Conservation (phyloP, 1,140 invertebrate genomes). For the Nautilus pompilius region DNA sequence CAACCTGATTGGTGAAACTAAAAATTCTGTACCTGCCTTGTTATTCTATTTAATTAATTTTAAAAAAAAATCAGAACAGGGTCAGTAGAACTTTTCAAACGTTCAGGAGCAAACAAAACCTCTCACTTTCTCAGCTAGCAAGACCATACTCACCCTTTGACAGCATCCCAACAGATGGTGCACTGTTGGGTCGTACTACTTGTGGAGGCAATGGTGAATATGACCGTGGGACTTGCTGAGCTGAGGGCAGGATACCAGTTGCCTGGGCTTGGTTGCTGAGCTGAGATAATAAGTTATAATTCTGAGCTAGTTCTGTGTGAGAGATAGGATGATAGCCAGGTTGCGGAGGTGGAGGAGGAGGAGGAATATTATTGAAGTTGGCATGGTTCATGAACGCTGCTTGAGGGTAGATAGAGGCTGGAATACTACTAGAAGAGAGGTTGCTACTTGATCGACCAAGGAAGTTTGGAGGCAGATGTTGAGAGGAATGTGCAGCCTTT, state of each 20-base stretch:
- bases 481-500: neutral
- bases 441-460: neutral
- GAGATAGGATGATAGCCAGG: no score
- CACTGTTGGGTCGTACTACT: slow-evolving; percentile 37
- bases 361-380: neutral
- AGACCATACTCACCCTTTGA: slow-evolving; percentile 19
- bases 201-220: slow-evolving; percentile 28
- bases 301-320: neutral
- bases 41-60: no score
- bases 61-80: no score
- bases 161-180: slow-evolving; percentile 29
- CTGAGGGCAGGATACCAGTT: slow-evolving; percentile 6
- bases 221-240: slow-evolving; percentile 13
- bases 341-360: neutral
- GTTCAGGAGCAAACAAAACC: no score
- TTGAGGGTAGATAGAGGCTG: neutral
- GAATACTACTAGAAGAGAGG: neutral
- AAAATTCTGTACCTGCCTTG: no score
- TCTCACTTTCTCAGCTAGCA: no score
- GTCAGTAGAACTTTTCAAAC: no score
- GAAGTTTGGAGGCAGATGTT: neutral
- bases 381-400: neutral
- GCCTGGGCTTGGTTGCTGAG: slow-evolving; percentile 7
- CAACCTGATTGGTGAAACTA: no score
- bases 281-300: neutral